These are phyloP conservation scores for Microcebus griseorufus DNA, from an alignment of 2,113 vertebrate species.

Conservation along the genomic window DNA sequence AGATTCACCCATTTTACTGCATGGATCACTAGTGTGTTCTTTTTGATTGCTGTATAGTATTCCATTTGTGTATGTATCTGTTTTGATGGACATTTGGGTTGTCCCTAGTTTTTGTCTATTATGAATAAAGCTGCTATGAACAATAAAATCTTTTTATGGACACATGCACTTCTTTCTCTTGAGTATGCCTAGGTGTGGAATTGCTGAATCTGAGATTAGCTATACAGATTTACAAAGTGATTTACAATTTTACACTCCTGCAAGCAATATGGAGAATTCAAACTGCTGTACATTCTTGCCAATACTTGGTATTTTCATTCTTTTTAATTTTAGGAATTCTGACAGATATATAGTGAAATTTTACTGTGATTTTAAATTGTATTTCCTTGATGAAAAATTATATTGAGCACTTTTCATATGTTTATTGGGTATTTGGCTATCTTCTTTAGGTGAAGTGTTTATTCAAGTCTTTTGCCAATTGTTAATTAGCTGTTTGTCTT, in stretches of 20 bases:
- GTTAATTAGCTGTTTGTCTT: slow-evolving; percentile 28
- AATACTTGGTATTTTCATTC: slow-evolving; percentile 4
- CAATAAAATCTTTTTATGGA: background rate
- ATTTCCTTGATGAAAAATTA: slow-evolving; percentile 48
- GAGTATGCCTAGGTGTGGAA: background rate
- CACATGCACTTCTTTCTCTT: background rate
- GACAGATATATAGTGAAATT: background rate
- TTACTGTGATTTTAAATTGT: slow-evolving; percentile 40
- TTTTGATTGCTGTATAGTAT: background rate
- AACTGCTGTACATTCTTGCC: background rate
- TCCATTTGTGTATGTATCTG: background rate
- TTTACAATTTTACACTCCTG: background rate
- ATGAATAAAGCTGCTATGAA: slow-evolving; percentile 15
- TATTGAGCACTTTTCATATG: slow-evolving; percentile 13
- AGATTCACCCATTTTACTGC: background rate
- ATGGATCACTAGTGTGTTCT: background rate
- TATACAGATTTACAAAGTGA: slow-evolving; percentile 2
- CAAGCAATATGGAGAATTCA: slow-evolving; percentile 28
- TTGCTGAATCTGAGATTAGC: background rate
- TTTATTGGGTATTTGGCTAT: background rate
- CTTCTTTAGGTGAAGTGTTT: slow-evolving; percentile 34
- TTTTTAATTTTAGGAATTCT: background rate
- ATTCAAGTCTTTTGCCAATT: slow-evolving; percentile 27
- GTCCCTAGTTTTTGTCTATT: slow-evolving; percentile 19
- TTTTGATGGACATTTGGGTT: background rate